Conservation (phyloP, 2,113 vertebrate genomes). For the Panthera leo region DNA sequence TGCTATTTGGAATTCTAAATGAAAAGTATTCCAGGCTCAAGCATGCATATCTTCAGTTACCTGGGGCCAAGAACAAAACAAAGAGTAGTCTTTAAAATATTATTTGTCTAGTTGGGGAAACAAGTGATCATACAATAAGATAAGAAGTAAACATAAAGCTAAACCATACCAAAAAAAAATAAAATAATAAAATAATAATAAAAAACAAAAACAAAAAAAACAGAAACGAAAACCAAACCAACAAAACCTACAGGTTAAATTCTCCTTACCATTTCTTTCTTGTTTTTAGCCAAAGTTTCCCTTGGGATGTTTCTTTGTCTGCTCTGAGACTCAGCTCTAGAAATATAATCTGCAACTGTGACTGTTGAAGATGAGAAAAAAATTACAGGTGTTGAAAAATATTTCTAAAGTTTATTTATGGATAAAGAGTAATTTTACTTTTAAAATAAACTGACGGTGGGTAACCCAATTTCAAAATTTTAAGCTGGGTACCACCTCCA, state of each 20-base stretch:
- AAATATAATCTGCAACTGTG: conserved; percentile 99
- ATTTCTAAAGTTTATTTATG: conserved; percentile 77
- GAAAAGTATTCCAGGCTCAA: conserved; percentile 50
- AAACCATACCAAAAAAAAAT: conserved; percentile 55
- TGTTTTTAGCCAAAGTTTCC: conserved; percentile 94
- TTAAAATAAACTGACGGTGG: conserved; percentile 68
- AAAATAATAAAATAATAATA: conserved; percentile 50
- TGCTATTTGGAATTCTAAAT: conserved; percentile 41
- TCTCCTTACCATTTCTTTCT: conserved; percentile 93
- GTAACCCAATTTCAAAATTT: conserved; percentile 71
- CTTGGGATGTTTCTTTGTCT: conserved; percentile 92
- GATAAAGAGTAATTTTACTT: conserved; percentile 78
- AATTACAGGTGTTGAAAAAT: conserved; percentile 82
- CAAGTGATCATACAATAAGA: conserved; percentile 70
- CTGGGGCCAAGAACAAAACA: conserved; percentile 48
- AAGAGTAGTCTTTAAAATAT: conserved; percentile 61
- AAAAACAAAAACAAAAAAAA: conserved; percentile 46
- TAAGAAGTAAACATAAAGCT: conserved; percentile 62
- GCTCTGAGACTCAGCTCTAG: conserved; percentile 98
- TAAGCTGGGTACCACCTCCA: conserved; percentile 72
- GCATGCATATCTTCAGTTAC: conserved; percentile 72
- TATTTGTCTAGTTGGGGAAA: conserved; percentile 59
- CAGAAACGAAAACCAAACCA: neutral
- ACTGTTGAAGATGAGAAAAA: conserved; percentile 89
- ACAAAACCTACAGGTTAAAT: conserved; percentile 77